These are phyloP conservation scores for Percina caprodes DNA, from an alignment of 2,113 vertebrate genomes.

Conservation along the genomic window DNA sequence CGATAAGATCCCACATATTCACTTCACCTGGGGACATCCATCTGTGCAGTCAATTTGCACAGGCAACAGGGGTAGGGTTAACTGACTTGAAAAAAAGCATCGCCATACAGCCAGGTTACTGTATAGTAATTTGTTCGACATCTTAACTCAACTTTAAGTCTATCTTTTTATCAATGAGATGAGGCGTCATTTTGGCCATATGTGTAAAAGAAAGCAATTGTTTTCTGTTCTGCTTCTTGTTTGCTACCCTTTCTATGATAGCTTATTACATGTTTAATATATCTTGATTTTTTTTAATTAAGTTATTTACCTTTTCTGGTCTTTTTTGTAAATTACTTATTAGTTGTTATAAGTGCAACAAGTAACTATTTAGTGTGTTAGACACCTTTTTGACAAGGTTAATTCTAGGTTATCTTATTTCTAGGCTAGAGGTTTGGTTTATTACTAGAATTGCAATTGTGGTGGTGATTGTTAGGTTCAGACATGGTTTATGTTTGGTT, in stretches of 20 bases:
- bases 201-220: neutral
- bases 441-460: neutral
- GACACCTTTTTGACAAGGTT: neutral
- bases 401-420: slow-evolving; percentile 1
- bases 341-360: neutral
- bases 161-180: neutral
- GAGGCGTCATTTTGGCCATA: neutral
- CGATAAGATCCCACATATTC: neutral
- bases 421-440: neutral
- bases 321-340: neutral
- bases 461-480: slow-evolving; percentile 7
- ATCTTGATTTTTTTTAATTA: neutral
- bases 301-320: neutral
- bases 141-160: neutral
- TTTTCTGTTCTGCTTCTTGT: neutral
- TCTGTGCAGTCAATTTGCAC: neutral
- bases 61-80: neutral
- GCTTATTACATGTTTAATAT: neutral
- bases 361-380: neutral
- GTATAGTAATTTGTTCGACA: neutral
- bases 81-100: neutral
- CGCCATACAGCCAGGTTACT: neutral
- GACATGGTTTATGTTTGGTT: neutral
- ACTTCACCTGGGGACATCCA: neutral
- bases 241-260: neutral